Percentiles rank a stretch among this genome's conserved stretches.
Evolutionary conservation across 2,888 invertebrate species (phyloP).

Genomic region (Caradrina clavipalpis): DNA sequence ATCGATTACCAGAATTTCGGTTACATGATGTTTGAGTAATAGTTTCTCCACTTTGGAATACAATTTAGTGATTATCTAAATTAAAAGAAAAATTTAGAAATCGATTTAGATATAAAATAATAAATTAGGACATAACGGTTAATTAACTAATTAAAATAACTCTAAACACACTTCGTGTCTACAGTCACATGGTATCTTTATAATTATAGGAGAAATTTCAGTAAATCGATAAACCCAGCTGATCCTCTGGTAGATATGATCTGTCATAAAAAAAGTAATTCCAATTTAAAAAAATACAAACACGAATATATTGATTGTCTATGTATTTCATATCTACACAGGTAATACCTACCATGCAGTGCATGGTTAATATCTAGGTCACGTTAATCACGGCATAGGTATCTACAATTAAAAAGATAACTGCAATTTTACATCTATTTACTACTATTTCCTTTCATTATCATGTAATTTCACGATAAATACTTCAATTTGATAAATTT

Average conservation of each 20-base stretch:
- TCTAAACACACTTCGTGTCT: background rate
- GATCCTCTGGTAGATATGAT: background rate
- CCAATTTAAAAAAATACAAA: background rate
- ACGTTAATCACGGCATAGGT: conserved; percentile 20
- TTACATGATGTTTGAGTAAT: background rate
- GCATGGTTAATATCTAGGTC: conserved; percentile 27
- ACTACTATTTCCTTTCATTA: background rate
- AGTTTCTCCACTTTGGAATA: background rate
- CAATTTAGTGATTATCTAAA: background rate
- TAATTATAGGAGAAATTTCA: background rate
- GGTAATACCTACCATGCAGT: conserved; percentile 4
- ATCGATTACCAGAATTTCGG: conserved; percentile 5
- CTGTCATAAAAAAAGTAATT: background rate
- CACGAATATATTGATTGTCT: background rate
- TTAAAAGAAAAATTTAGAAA: background rate
- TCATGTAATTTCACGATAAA: background rate
- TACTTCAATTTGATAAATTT: background rate
- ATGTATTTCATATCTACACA: conserved; percentile 1
- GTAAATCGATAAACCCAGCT: conserved; percentile 5
- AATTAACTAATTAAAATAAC: background rate
- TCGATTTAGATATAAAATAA: background rate
- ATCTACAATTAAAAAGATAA: conserved; percentile 7
- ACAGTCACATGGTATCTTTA: background rate
- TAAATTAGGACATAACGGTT: background rate
- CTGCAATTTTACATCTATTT: background rate